Evolutionary conservation across 2,797 vertebrate genomes (phyloP).

Genomic region (Phyllotis vaccarum): DNA sequence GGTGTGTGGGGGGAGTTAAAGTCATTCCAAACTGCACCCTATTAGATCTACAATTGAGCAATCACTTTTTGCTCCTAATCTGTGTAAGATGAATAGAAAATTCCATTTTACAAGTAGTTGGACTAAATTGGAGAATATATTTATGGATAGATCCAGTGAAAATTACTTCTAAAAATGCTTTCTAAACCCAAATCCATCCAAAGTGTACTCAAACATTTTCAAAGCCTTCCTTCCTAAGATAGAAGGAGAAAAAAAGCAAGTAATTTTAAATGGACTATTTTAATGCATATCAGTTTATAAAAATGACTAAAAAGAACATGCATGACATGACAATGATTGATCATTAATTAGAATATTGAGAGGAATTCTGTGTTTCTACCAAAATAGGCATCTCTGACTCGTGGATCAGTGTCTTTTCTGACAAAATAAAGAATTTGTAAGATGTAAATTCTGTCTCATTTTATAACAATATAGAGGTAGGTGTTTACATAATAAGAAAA

Average conservation of each 20-base stretch:
- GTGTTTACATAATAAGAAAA: not conserved
- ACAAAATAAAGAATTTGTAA: not conserved
- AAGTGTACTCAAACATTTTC: not conserved
- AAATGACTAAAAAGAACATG: not conserved
- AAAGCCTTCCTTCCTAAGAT: not conserved
- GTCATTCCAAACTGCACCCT: not conserved
- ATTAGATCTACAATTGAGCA: not conserved
- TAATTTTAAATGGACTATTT: not conserved
- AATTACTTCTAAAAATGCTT: slow-evolving; percentile 15
- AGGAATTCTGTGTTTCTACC: not conserved
- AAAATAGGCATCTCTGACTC: not conserved
- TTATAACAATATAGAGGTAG: not conserved
- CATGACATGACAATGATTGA: not conserved
- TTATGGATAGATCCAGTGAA: not conserved
- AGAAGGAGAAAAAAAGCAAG: not conserved
- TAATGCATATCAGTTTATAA: not conserved
- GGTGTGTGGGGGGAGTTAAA: not conserved
- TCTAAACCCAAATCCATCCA: not conserved
- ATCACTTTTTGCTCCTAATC: not conserved
- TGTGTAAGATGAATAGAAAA: not conserved
- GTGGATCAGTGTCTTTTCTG: not conserved
- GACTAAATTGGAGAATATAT: not conserved
- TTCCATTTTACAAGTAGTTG: slow-evolving; percentile 6
- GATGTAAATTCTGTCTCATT: not conserved
- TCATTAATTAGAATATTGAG: not conserved